These are phyloP conservation scores for Drosophila picticornis DNA, from an alignment of 2,888 invertebrate species.

Conservation along the genomic window DNA sequence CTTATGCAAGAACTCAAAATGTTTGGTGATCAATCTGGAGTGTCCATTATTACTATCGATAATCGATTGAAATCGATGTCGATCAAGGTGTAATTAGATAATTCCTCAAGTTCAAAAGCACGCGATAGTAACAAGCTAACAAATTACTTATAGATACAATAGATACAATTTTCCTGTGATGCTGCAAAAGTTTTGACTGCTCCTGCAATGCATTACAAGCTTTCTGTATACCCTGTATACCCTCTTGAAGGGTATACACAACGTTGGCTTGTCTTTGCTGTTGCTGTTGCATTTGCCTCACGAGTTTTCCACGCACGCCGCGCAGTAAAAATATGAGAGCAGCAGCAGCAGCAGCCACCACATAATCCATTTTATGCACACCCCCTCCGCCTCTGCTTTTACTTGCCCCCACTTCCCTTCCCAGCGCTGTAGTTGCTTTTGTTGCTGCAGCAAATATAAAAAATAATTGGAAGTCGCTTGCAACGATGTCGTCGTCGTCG, in stretches of 20 bases:
- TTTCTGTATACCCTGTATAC: not conserved
- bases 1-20: too few relatives aligned
- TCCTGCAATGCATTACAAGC: not conserved
- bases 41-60: too few relatives aligned
- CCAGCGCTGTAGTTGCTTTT: conserved; percentile 56
- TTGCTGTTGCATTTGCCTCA: conserved; percentile 24
- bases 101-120: too few relatives aligned
- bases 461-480: conserved; percentile 80
- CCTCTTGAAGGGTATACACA: not conserved
- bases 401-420: not conserved
- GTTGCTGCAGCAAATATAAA: conserved; percentile 77
- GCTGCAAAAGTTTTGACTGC: too few relatives aligned
- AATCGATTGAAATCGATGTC: too few relatives aligned
- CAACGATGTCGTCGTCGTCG: conserved; percentile 58
- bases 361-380: conserved; percentile 70
- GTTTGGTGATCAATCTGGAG: too few relatives aligned
- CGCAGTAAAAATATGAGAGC: conserved; percentile 46
- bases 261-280: conserved; percentile 43
- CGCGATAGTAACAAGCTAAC: too few relatives aligned
- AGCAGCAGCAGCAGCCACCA: conserved; percentile 43
- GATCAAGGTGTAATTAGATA: too few relatives aligned
- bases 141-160: too few relatives aligned
- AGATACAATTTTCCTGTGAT: too few relatives aligned
- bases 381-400: not conserved
- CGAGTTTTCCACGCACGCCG: conserved; percentile 56